Evolutionary conservation across 2,888 invertebrate species (phyloP).

Genomic region (Drosophila affinis): DNA sequence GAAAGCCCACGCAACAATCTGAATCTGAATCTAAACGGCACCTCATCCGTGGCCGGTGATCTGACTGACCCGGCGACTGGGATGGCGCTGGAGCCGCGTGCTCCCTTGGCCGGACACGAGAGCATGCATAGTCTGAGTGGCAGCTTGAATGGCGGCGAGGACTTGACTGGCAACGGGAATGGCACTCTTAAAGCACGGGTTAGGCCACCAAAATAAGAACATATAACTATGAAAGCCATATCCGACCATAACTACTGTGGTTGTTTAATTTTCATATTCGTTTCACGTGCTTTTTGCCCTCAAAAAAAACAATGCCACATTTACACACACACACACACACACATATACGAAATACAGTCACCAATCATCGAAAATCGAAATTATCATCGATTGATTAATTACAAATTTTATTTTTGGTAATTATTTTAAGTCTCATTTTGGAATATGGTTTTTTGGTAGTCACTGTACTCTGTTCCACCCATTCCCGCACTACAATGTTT

Average conservation of each 20-base stretch:
- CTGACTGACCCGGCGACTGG: constrained; percentile 26
- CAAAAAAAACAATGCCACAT: constrained; percentile 23
- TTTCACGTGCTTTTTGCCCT: constrained; percentile 64
- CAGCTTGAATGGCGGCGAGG: constrained; percentile 37
- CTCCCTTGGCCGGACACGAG: constrained; percentile 66
- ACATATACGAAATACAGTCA: constrained; percentile 1
- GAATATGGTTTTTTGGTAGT: constrained; percentile 28
- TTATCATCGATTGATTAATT: constrained; percentile 24
- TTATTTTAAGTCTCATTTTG: background rate
- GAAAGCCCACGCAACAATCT: constrained; percentile 35
- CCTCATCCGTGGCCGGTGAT: constrained; percentile 46
- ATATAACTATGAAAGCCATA: constrained; percentile 11
- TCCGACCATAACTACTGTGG: constrained; percentile 19
- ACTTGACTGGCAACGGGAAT: constrained; percentile 69
- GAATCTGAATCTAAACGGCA: constrained; percentile 48
- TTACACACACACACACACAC: background rate
- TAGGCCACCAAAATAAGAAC: constrained; percentile 56
- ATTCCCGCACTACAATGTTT: constrained; percentile 27
- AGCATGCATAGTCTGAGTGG: constrained; percentile 65
- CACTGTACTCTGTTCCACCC: constrained; percentile 8
- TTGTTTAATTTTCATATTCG: constrained; percentile 60
- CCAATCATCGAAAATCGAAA: constrained; percentile 5
- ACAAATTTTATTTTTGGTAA: constrained; percentile 9
- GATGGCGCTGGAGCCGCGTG: constrained; percentile 39
- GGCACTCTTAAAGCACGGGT: constrained; percentile 83